Conservation (phyloP, 2,888 invertebrate genomes). For the Eumerus sabulonum region DNA sequence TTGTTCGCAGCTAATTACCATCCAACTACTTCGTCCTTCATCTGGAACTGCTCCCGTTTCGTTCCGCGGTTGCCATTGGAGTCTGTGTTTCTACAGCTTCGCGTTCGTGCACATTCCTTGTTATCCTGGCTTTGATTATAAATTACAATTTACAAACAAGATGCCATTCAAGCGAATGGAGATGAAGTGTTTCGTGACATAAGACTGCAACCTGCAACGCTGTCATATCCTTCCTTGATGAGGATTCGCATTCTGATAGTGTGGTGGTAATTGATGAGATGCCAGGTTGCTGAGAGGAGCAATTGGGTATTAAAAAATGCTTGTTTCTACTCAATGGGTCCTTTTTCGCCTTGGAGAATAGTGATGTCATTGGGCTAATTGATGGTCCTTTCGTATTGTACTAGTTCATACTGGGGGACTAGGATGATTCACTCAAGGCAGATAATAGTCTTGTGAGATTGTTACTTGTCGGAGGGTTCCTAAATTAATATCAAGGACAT, state of each 20-base stretch:
- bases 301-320: conserved; percentile 43
- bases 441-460: no score
- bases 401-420: no score
- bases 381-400: conserved; percentile 20
- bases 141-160: conserved; percentile 13
- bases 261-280: conserved; percentile 18
- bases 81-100: conserved; percentile 1
- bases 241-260: conserved; percentile 17
- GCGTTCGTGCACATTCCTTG: conserved; percentile 1
- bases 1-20: conserved; percentile 65
- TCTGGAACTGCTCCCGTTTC: neutral
- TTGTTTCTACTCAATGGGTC: neutral
- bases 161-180: neutral
- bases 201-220: conserved; percentile 27
- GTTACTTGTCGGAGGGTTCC: no score
- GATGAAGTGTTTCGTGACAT: conserved; percentile 50
- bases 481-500: no score
- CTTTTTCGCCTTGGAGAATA: conserved; percentile 9
- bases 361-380: conserved; percentile 32
- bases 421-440: no score
- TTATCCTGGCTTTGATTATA: conserved; percentile 31
- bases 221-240: conserved; percentile 36
- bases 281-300: neutral
- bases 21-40: conserved; percentile 8
- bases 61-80: no score